phyloP scores from a whole-genome alignment of 2,888 invertebrate genomes.

The Eustalomyia histrio region DNA sequence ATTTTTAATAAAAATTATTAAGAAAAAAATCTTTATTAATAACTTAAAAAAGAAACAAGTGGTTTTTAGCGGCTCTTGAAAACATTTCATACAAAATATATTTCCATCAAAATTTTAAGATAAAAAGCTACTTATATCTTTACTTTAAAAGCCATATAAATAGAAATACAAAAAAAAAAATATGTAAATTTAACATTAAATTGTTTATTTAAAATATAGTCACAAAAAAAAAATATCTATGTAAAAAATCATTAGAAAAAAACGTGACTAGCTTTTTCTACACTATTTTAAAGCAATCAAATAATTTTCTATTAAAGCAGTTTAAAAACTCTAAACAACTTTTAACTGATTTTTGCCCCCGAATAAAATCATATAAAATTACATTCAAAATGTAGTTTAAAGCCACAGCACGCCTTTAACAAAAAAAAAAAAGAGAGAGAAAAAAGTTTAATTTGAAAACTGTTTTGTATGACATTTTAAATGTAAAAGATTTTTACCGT shows the following conservation, averaged over 20 bases:
- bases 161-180: neutral
- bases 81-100: neutral
- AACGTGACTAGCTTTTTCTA: conserved; percentile 21
- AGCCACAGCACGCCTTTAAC: conserved; percentile 2
- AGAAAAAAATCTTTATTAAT: neutral
- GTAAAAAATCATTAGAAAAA: conserved; percentile 28
- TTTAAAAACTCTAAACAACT: neutral
- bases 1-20: neutral
- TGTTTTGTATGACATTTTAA: conserved; percentile 4
- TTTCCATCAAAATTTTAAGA: neutral
- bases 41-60: conserved; percentile 3
- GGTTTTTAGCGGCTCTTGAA: neutral
- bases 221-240: neutral
- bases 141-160: neutral
- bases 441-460: conserved; percentile 1
- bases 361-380: neutral
- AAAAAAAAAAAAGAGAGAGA: neutral
- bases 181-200: conserved; percentile 28
- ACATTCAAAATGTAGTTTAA: neutral
- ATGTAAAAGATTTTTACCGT: neutral
- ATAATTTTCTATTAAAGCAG: neutral
- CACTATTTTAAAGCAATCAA: neutral
- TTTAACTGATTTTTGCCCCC: neutral
- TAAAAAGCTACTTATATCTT: neutral
- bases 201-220: conserved; percentile 32